These are phyloP conservation scores for Trididemnum miniatum DNA, from an alignment of 23 tunicate species.

Conservation along the genomic window DNA sequence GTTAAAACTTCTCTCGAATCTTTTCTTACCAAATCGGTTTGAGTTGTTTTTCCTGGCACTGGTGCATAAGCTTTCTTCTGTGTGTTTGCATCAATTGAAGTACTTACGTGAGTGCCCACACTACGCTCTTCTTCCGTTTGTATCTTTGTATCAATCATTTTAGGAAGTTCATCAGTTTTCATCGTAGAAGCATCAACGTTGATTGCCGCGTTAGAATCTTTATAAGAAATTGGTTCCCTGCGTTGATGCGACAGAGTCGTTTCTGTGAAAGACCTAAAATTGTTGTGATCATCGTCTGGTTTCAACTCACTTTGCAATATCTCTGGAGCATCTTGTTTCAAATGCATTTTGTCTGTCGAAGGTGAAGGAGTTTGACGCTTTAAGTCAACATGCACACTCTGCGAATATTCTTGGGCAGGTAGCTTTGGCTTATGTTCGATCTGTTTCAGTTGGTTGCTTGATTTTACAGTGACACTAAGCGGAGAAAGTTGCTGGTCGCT, in stretches of 20 bases:
- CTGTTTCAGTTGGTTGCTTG: not conserved
- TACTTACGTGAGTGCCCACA: not conserved
- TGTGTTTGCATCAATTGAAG: no score
- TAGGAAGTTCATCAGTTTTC: not conserved
- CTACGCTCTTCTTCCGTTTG: not conserved
- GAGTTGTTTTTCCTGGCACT: not conserved
- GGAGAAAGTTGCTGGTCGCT: not conserved
- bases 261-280: no score
- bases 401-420: slow-evolving; percentile 1
- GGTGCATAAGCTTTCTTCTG: not conserved
- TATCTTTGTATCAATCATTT: not conserved
- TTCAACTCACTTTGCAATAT: no score
- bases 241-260: not conserved
- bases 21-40: not conserved
- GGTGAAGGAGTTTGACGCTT: slow-evolving; percentile 11
- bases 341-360: not conserved
- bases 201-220: not conserved
- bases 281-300: no score
- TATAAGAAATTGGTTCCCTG: not conserved
- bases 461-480: slow-evolving; percentile 30
- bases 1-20: not conserved
- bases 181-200: slow-evolving; percentile 4
- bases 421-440: not conserved
- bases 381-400: not conserved
- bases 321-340: no score